A percentile compares a stretch with the other conserved stretches of the same genome.
Conservation (phyloP, 2,888 invertebrate genomes). For the Hydroisotoma schaefferi region DNA sequence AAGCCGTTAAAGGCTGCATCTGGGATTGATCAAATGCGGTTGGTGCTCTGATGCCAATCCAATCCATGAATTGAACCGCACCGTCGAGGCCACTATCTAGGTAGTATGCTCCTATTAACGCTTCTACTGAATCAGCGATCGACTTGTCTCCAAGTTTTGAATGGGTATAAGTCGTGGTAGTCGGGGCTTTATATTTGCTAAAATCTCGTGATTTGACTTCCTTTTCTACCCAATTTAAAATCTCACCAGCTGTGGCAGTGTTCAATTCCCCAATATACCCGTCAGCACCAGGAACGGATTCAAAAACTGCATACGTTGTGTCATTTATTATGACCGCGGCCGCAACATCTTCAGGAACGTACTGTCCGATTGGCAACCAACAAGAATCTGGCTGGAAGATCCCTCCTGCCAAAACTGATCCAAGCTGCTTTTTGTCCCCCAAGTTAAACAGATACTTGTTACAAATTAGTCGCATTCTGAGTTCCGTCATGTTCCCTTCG, state of each 20-base stretch:
- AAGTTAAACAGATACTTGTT: conserved; percentile 83
- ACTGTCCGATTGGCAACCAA: conserved; percentile 77
- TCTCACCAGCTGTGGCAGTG: not conserved
- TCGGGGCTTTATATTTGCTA: not conserved
- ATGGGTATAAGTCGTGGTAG: conserved; percentile 23
- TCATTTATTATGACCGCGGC: not conserved
- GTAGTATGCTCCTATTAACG: conserved; percentile 75
- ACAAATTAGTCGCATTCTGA: conserved; percentile 69
- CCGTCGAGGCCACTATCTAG: conserved; percentile 58
- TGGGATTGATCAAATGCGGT: no score
- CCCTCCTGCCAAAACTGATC: conserved; percentile 49
- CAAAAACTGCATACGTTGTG: not conserved
- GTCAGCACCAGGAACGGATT: not conserved
- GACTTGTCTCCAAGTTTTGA: conserved; percentile 55
- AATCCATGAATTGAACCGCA: conserved; percentile 61
- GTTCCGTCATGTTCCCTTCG: conserved; percentile 74
- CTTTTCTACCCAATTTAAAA: no score
- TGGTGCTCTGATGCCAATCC: conserved; percentile 58
- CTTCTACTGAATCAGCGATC: conserved; percentile 80
- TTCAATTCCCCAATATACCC: no score
- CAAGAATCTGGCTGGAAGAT: conserved; percentile 67
- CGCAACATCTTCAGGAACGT: conserved; percentile 55
- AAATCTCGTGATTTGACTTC: not conserved
- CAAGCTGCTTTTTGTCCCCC: conserved; percentile 55
- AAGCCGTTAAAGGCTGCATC: no score